A percentile compares a stretch with the other conserved stretches of the same genome.
Conservation (phyloP, 1,140 invertebrate genomes). For the Drosophila suzukii region DNA sequence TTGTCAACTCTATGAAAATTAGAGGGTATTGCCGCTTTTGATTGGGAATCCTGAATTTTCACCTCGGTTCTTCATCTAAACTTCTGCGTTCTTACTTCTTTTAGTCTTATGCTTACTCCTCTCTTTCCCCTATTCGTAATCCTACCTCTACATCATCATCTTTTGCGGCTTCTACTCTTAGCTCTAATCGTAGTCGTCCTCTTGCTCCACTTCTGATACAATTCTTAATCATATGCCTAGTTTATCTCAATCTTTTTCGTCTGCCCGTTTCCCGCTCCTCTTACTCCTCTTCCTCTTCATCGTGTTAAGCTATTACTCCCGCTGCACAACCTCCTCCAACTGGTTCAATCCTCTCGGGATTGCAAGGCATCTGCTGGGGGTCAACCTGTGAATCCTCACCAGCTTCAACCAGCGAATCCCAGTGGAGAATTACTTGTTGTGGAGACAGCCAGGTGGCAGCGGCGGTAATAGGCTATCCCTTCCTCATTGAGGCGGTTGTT, state of each 20-base stretch:
- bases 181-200: constrained; percentile 10
- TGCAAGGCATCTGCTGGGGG: not conserved
- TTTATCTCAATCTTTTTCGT: constrained; percentile 3
- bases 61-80: not conserved
- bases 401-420: constrained; percentile 17
- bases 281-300: not conserved
- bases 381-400: constrained; percentile 5
- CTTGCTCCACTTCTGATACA: not conserved
- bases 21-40: not conserved
- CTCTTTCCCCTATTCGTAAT: constrained; percentile 1
- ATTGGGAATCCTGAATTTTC: not conserved
- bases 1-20: not conserved
- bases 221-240: constrained; percentile 1
- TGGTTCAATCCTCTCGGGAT: not conserved
- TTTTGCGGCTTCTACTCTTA: not conserved
- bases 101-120: constrained; percentile 10
- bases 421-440: constrained; percentile 21
- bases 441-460: constrained; percentile 23
- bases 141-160: not conserved
- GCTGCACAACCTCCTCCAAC: not conserved
- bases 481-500: constrained; percentile 78
- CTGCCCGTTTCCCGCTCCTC: not conserved
- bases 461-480: constrained; percentile 19
- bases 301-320: constrained; percentile 3
- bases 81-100: not conserved